Percentiles rank a stretch among this genome's conserved stretches.
These are phyloP conservation scores for Tiliacea citrago DNA, from an alignment of 2,888 invertebrate species.

Conservation along the genomic window DNA sequence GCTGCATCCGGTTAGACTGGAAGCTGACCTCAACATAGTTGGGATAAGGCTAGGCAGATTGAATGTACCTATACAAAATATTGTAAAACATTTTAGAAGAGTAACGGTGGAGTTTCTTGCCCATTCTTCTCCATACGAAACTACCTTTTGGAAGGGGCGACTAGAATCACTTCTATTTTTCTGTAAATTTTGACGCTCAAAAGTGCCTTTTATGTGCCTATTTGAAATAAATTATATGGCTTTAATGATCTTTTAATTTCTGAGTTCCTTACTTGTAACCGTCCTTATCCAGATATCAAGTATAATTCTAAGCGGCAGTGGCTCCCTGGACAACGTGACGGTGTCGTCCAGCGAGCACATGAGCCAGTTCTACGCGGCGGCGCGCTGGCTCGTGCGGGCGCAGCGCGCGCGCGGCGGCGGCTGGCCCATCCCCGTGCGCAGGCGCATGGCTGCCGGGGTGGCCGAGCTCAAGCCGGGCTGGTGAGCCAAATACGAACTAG, in stretches of 20 bases:
- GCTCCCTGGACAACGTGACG: conserved; percentile 94
- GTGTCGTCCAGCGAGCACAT: conserved; percentile 96
- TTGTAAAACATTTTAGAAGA: too few relatives aligned
- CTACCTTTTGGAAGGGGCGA: too few relatives aligned
- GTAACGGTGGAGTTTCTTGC: too few relatives aligned
- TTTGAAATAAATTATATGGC: too few relatives aligned
- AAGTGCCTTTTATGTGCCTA: too few relatives aligned
- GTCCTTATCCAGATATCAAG: conserved; percentile 88
- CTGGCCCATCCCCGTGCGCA: conserved; percentile 97
- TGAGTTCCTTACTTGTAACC: neutral
- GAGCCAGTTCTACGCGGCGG: conserved; percentile 97
- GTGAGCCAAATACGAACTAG: conserved; percentile 80
- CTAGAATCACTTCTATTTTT: too few relatives aligned
- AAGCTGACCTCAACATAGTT: too few relatives aligned
- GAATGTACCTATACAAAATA: too few relatives aligned
- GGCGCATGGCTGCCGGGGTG: conserved; percentile 94
- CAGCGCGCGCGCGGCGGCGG: conserved; percentile 97
- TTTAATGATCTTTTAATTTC: neutral
- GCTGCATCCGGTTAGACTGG: too few relatives aligned
- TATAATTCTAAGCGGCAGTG: conserved; percentile 93
- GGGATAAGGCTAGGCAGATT: too few relatives aligned
- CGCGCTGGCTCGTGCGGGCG: conserved; percentile 97
- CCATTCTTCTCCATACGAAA: too few relatives aligned
- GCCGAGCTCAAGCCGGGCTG: conserved; percentile 96
- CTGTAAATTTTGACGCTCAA: too few relatives aligned